A percentile compares a stretch with the other conserved stretches of the same genome.
Conservation (phyloP, 2,113 vertebrate species). For the Chiloscyllium plagiosum region DNA sequence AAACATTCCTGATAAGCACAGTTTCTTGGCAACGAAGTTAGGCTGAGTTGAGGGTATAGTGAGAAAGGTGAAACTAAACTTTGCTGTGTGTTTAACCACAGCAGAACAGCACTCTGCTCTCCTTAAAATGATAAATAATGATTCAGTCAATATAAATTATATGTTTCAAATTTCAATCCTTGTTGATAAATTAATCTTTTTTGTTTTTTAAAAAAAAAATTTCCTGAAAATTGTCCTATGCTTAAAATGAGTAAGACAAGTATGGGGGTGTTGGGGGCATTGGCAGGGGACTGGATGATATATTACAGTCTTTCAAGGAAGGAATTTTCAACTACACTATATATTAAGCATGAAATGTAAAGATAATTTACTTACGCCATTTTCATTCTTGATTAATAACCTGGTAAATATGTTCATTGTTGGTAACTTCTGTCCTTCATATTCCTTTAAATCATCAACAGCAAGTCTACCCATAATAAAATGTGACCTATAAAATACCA, state of each 20-base stretch:
- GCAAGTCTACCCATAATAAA: slow-evolving; percentile 66
- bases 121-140: background rate
- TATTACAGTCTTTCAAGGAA: background rate
- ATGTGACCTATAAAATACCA: slow-evolving; percentile 64
- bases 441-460: slow-evolving; percentile 60
- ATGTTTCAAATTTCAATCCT: background rate
- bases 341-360: background rate
- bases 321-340: background rate
- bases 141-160: background rate
- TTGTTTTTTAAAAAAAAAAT: background rate
- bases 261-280: background rate
- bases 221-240: background rate
- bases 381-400: slow-evolving; percentile 68
- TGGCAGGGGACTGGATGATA: background rate
- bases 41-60: background rate
- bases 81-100: background rate
- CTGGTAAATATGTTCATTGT: slow-evolving; percentile 61
- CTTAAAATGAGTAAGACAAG: background rate
- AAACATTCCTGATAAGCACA: background rate
- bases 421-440: slow-evolving; percentile 53
- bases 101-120: background rate
- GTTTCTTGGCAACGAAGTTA: background rate
- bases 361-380: slow-evolving; percentile 52
- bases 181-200: background rate
- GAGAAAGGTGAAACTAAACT: background rate